A percentile compares a stretch with the other conserved stretches of the same genome.
Evolutionary conservation across 2,797 vertebrate genomes (phyloP).

Genomic region (Myiotriccus ornatus): DNA sequence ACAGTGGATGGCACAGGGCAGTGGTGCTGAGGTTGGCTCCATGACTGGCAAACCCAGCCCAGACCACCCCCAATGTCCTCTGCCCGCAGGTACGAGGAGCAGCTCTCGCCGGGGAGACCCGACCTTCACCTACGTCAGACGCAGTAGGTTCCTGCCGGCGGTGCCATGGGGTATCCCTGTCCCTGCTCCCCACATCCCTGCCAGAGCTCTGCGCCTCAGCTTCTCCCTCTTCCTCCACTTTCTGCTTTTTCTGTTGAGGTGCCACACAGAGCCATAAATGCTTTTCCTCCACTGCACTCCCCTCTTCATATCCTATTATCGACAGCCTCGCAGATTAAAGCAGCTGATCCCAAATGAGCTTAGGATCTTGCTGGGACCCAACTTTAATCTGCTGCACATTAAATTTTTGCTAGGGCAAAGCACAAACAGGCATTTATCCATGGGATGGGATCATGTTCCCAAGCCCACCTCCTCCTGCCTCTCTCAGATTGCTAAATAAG

Average conservation of each 20-base stretch:
- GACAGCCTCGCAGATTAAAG: neutral
- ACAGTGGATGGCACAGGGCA: neutral
- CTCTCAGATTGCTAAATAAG: neutral
- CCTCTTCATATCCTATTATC: neutral
- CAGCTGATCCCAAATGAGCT: neutral
- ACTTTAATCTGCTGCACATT: neutral
- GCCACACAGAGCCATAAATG: neutral
- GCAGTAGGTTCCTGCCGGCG: neutral
- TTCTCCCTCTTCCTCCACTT: neutral
- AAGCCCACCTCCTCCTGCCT: neutral
- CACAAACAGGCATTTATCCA: neutral
- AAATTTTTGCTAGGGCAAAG: neutral
- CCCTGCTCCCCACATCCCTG: neutral
- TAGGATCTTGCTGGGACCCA: neutral
- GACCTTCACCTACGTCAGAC: constrained; percentile 17
- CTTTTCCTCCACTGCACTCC: neutral
- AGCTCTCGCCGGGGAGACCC: constrained; percentile 19
- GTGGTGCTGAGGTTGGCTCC: neutral
- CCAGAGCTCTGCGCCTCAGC: accelerated
- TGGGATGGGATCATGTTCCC: accelerated
- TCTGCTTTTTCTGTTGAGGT: neutral
- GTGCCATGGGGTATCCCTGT: accelerated
- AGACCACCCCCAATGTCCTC: neutral
- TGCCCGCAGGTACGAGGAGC: constrained; percentile 15
- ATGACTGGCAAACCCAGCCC: neutral